Percentiles rank a stretch among this genome's conserved stretches.
phyloP scores from a whole-genome alignment of 1,140 invertebrate genomes.

The Sitodiplosis mosellana region DNA sequence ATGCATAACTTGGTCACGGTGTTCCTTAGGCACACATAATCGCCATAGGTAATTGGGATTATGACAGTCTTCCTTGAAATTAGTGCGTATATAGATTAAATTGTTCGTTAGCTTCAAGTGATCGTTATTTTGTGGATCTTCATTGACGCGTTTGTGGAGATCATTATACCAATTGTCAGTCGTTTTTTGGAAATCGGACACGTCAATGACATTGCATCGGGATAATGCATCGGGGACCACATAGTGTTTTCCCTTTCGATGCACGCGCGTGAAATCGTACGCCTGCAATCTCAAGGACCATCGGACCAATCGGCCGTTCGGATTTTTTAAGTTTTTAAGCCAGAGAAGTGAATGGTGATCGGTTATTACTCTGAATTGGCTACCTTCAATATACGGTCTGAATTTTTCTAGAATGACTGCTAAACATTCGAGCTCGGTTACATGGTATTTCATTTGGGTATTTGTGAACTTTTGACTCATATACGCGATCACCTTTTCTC shows the following conservation, averaged over 20 bases:
- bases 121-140: neutral
- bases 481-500: conserved; percentile 5
- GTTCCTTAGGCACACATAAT: neutral
- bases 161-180: neutral
- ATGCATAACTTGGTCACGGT: neutral
- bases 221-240: neutral
- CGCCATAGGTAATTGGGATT: neutral
- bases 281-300: neutral
- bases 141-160: neutral
- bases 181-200: neutral
- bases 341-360: conserved; percentile 8
- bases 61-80: neutral
- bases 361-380: conserved; percentile 19
- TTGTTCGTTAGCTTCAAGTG: neutral
- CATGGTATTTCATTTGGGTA: conserved; percentile 7
- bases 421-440: conserved; percentile 25
- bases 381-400: conserved; percentile 21
- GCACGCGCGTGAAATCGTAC: neutral
- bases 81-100: neutral
- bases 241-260: neutral
- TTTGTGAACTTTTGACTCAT: conserved; percentile 6
- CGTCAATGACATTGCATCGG: neutral
- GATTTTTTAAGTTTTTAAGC: no score
- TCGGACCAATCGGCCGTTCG: neutral
- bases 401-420: conserved; percentile 27